These are phyloP conservation scores for Lissocephala sabroskyi DNA, from an alignment of 2,888 invertebrate species.

Conservation along the genomic window DNA sequence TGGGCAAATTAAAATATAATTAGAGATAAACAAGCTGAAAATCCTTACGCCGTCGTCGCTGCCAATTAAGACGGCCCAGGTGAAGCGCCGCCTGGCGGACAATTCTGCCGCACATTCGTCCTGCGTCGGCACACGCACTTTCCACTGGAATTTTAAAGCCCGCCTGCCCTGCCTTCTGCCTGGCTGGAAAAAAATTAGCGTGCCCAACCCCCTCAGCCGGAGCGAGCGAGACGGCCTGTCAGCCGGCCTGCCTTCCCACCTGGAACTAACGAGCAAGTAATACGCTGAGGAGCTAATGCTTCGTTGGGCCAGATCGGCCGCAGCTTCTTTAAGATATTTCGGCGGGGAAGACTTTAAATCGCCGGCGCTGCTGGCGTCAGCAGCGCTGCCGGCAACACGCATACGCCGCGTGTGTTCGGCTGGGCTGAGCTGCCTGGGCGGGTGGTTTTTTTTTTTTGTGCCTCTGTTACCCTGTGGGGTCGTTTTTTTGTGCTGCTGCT, in stretches of 20 bases:
- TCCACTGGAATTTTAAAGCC: slow-evolving; percentile 44
- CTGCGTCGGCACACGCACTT: slow-evolving; percentile 43
- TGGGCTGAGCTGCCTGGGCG: slow-evolving; percentile 25
- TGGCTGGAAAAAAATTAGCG: slow-evolving; percentile 43
- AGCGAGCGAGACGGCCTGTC: slow-evolving; percentile 7
- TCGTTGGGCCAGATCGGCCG: too few species aligned
- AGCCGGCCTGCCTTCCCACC: slow-evolving; percentile 29
- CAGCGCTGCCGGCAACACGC: slow-evolving; percentile 44
- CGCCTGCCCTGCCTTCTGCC: slow-evolving; percentile 9
- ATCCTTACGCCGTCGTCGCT: slow-evolving; percentile 15
- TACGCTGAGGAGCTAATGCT: slow-evolving; percentile 52
- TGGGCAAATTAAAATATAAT: slow-evolving; percentile 65
- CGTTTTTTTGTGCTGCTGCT: slow-evolving; percentile 14
- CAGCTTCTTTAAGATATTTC: slow-evolving; percentile 37
- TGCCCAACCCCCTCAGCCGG: slow-evolving; percentile 11
- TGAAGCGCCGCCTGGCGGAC: slow-evolving; percentile 49
- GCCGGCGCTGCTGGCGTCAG: not conserved
- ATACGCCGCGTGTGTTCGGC: slow-evolving; percentile 34
- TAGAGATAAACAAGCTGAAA: slow-evolving; percentile 61
- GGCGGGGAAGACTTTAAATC: slow-evolving; percentile 55
- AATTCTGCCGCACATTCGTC: slow-evolving; percentile 26
- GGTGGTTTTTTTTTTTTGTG: not conserved
- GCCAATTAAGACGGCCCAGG: slow-evolving; percentile 32
- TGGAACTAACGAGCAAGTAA: slow-evolving; percentile 62
- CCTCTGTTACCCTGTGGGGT: slow-evolving; percentile 11